Evolutionary conservation across 2,113 vertebrate genomes (phyloP).

Genomic region (Paratilapia polleni): DNA sequence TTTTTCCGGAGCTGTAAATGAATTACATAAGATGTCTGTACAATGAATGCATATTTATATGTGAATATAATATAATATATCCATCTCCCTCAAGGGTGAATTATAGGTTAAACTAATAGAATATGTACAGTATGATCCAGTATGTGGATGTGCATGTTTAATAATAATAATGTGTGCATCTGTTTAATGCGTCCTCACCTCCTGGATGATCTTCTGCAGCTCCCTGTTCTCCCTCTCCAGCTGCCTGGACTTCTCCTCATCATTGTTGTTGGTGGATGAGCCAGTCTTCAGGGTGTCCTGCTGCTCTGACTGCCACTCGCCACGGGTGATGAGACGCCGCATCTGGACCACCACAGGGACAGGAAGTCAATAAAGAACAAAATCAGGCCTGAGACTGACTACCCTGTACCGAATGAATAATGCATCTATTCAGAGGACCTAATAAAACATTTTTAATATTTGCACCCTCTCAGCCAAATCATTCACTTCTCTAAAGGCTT

Average conservation of each 20-base stretch:
- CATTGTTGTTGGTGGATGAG: constrained; percentile 96
- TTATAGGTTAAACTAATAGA: background rate
- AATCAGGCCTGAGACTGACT: background rate
- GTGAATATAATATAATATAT: accelerated
- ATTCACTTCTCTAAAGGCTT: background rate
- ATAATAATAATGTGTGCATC: background rate
- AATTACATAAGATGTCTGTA: background rate
- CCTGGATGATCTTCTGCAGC: constrained; percentile 94
- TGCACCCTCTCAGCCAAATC: constrained; percentile 6
- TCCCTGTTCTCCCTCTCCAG: constrained; percentile 94
- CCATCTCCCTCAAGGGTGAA: background rate
- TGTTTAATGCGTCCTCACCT: constrained; percentile 76
- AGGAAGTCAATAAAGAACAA: constrained; percentile 20
- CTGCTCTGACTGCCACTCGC: constrained; percentile 97
- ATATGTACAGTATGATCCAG: background rate
- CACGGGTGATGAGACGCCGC: constrained; percentile 92
- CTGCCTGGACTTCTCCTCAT: constrained; percentile 94
- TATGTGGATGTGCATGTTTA: background rate
- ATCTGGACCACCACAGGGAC: constrained; percentile 79
- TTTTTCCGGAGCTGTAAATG: too few species aligned
- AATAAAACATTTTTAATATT: background rate
- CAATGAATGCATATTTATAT: background rate
- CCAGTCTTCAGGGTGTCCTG: constrained; percentile 97
- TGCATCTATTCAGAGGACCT: background rate
- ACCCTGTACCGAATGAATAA: constrained; percentile 6